Conservation (phyloP, 2,113 vertebrate genomes). For the Oryzias curvinotus region DNA sequence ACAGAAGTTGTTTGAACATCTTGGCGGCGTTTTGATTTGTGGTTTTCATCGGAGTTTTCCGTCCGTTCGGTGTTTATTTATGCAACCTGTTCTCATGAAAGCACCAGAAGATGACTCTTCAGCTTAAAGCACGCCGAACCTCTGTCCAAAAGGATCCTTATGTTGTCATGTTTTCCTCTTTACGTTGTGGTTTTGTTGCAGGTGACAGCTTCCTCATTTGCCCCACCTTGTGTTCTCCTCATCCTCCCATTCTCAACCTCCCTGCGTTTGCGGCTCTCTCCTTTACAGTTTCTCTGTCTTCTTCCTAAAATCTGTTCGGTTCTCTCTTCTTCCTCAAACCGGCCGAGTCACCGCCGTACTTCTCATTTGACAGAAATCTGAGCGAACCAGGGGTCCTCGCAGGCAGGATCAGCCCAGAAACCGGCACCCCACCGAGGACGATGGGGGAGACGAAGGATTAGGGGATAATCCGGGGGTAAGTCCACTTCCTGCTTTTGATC, state of each 20-base stretch:
- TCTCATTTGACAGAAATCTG: constrained; percentile 32
- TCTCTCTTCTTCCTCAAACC: not conserved
- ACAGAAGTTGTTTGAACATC: too few relatives aligned
- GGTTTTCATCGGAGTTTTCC: too few relatives aligned
- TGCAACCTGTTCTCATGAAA: too few relatives aligned
- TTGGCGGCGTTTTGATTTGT: too few relatives aligned
- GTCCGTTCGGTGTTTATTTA: too few relatives aligned
- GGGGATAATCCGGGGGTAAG: constrained; percentile 67
- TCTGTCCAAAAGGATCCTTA: too few relatives aligned
- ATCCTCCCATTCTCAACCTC: not conserved
- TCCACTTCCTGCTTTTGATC: constrained; percentile 44
- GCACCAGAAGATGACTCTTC: too few relatives aligned
- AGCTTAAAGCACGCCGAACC: too few relatives aligned
- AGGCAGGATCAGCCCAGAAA: constrained; percentile 12
- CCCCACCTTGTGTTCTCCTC: not conserved
- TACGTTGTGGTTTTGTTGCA: too few relatives aligned
- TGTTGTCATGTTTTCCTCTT: too few relatives aligned
- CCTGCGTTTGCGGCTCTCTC: not conserved
- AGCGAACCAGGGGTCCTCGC: not conserved
- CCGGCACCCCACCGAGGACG: constrained; percentile 16
- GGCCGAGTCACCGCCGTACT: constrained; percentile 13
- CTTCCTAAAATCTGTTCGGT: constrained; percentile 17
- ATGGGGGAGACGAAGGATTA: constrained; percentile 62
- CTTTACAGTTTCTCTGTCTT: constrained; percentile 12
- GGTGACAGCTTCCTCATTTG: too few relatives aligned